phyloP scores from a whole-genome alignment of 2,888 invertebrate species.

The Ophion ventricosus region DNA sequence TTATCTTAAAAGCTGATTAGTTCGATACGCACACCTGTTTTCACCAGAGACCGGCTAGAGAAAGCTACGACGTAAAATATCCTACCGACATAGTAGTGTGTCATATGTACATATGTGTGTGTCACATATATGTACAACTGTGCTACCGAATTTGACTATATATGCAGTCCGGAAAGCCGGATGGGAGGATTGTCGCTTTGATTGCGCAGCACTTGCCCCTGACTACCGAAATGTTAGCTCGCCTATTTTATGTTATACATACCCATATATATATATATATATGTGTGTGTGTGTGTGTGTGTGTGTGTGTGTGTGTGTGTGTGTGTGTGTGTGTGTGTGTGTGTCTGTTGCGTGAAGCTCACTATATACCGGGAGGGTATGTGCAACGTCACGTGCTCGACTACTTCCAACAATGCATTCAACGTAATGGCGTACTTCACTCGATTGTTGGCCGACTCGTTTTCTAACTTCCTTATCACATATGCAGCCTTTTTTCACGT shows the following conservation, averaged over 20 bases:
- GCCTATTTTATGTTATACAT: conserved; percentile 9
- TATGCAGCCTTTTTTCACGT: conserved; percentile 44
- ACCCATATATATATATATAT: conserved; percentile 21
- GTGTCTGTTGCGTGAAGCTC: too few relatives aligned
- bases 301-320: too few relatives aligned
- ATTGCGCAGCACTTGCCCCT: conserved; percentile 46
- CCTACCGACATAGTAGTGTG: conserved; percentile 11
- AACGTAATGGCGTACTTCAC: conserved; percentile 60
- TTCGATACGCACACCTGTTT: conserved; percentile 39
- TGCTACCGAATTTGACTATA: too few relatives aligned
- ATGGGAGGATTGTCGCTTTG: conserved; percentile 49
- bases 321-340: too few relatives aligned
- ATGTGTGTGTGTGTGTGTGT: too few relatives aligned
- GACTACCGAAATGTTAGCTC: conserved; percentile 53
- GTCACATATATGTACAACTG: conserved; percentile 9
- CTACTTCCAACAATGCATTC: conserved; percentile 60
- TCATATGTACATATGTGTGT: background rate
- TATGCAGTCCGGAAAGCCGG: conserved; percentile 36
- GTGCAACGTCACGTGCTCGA: conserved; percentile 43
- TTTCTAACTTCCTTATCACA: conserved; percentile 61
- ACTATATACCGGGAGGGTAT: conserved; percentile 21
- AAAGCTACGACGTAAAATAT: conserved; percentile 51
- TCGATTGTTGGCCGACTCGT: conserved; percentile 52
- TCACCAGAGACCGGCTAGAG: conserved; percentile 15
- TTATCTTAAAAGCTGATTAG: conserved; percentile 34